Evolutionary conservation across 2,888 invertebrate species (phyloP).

Genomic region (Stramonita haemastoma): DNA sequence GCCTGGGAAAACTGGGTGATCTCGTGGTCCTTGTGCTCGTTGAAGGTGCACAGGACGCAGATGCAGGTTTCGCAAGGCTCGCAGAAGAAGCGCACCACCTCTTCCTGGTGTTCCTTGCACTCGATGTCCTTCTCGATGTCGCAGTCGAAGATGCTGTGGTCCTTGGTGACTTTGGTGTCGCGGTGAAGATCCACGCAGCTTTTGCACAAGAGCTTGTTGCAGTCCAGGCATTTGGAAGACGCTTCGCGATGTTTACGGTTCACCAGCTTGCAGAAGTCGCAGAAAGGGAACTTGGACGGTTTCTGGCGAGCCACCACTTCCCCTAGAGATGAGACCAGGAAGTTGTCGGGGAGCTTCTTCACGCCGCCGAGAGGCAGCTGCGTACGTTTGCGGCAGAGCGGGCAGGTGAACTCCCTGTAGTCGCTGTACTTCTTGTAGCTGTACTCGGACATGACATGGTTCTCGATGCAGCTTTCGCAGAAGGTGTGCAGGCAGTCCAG

Average conservation of each 20-base stretch:
- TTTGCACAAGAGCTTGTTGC: constrained; percentile 77
- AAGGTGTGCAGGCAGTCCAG: constrained; percentile 78
- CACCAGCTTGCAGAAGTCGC: constrained; percentile 77
- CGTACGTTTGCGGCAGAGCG: constrained; percentile 77
- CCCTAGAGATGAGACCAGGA: constrained; percentile 76
- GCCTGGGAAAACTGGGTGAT: constrained; percentile 75
- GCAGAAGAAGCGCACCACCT: constrained; percentile 77
- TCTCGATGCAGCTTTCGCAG: constrained; percentile 74
- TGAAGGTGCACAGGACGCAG: constrained; percentile 78
- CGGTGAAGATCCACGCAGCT: constrained; percentile 75
- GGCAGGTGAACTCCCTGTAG: constrained; percentile 78
- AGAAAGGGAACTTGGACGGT: constrained; percentile 76
- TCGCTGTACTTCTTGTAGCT: constrained; percentile 78
- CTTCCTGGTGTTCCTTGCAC: constrained; percentile 77
- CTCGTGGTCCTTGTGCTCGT: constrained; percentile 77
- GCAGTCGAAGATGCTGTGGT: constrained; percentile 77
- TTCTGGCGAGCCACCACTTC: constrained; percentile 74
- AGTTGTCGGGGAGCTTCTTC: constrained; percentile 78
- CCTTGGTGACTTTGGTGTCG: constrained; percentile 76
- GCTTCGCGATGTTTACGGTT: constrained; percentile 75
- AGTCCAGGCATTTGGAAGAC: constrained; percentile 77
- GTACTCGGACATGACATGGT: constrained; percentile 73
- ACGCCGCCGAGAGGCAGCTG: constrained; percentile 78
- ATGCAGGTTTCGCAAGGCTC: constrained; percentile 77
- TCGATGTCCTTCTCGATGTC: constrained; percentile 78